Evolutionary conservation across 2,113 vertebrate species (phyloP), one percentile per base, ranked within the genome.

Genomic region (Megalops atlanticus): DNA sequence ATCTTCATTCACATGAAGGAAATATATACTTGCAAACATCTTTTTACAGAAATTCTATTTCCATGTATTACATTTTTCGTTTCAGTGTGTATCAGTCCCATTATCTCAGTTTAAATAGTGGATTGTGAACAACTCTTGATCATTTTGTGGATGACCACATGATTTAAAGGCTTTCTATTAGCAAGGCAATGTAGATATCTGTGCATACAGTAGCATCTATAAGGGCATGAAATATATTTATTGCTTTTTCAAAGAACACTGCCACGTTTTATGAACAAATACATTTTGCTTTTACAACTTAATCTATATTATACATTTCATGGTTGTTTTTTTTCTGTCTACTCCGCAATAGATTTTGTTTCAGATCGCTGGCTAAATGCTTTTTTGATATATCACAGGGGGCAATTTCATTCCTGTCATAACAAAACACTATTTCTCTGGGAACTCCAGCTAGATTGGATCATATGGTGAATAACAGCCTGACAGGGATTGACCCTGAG

Each of bases 371-470:
- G 36, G 36, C 84, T 74, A 85, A 86, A 82, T 82, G 72, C 54
- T 76, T 74, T 81, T 85, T 81, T 76, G n/a, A 49, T 81, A 79
- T 83, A 39, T 72, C n/a, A 58, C 74, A 69, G 79, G 84, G 79
- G 74, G 68, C 73, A 81, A 82, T 88, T 78, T 79, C 49, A 76
- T 69, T 80, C 38, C 83, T 85, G 83, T 79, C 83, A 87, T 82
- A 86, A 86, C 70, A 84, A 79, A 74, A 78, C 24, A 47, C 40
- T 18, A 16, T 38, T 43, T 79, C 41, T 39, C 15, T 0, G 18
- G 78, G 74, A 88, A 85, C 47, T 45, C 74, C 78, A 81, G 83
- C 69, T n/a, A n/a, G 43, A 80, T 80, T 83, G 4, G 78, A 36
- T 73, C 54, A n/a, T 16, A 40, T 70, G 36, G 0, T 71, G 76